phyloP scores from a whole-genome alignment of 2,113 vertebrate species.

The Geococcyx californianus region DNA sequence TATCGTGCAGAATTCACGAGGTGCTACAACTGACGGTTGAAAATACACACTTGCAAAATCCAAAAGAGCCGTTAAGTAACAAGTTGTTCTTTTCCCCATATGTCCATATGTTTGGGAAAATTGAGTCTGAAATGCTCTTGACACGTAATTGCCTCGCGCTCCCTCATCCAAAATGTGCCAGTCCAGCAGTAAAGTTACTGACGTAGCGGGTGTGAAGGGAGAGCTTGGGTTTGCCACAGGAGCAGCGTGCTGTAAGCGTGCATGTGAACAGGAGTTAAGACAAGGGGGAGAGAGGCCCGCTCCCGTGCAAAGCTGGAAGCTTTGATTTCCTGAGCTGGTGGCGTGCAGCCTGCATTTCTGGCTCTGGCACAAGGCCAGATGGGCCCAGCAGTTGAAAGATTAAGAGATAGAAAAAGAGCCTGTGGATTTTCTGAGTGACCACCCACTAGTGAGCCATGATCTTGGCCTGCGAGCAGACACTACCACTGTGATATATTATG shows the following conservation, averaged over 20 bases:
- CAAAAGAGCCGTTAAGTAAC: slow-evolving; percentile 71
- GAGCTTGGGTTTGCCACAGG: not conserved
- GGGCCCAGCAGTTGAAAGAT: slow-evolving; percentile 38
- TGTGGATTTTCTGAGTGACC: slow-evolving; percentile 56
- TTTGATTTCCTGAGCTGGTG: slow-evolving; percentile 48
- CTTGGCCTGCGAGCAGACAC: not conserved
- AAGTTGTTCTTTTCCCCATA: slow-evolving; percentile 72
- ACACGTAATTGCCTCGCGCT: slow-evolving; percentile 43
- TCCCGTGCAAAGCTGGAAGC: not conserved
- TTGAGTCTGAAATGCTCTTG: slow-evolving; percentile 49
- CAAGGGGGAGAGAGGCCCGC: not conserved
- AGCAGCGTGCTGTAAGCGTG: not conserved
- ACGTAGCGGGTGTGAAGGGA: not conserved
- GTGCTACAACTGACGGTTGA: slow-evolving; percentile 72
- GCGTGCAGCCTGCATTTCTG: slow-evolving; percentile 11
- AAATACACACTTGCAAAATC: slow-evolving; percentile 72
- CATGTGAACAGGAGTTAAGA: not conserved
- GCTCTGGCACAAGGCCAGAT: not conserved
- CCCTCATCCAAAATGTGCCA: slow-evolving; percentile 49
- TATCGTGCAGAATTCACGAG: slow-evolving; percentile 69
- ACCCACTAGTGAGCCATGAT: slow-evolving; percentile 38
- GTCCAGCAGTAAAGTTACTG: slow-evolving; percentile 10
- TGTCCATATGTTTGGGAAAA: slow-evolving; percentile 65
- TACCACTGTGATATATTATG: slow-evolving; percentile 19
- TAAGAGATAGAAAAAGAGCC: slow-evolving; percentile 27